Evolutionary conservation across 2,113 vertebrate genomes (phyloP).

Genomic region (Aegotheles bennettii): DNA sequence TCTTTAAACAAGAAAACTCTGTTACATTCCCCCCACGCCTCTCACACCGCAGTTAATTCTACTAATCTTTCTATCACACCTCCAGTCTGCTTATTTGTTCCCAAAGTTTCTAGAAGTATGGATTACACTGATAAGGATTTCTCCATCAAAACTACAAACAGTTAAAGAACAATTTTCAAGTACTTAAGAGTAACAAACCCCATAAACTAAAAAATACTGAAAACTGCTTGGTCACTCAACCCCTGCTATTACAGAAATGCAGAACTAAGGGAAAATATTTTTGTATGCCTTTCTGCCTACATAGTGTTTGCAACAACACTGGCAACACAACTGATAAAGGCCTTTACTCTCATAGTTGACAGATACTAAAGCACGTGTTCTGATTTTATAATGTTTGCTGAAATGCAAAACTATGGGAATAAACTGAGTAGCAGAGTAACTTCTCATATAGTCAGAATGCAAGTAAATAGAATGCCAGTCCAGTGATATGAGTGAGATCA

Average conservation of each 20-base stretch:
- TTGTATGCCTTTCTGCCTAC: not conserved
- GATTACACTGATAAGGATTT: not conserved
- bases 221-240: not conserved
- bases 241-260: not conserved
- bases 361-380: not conserved
- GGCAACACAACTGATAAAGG: not conserved
- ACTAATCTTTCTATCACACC: not conserved
- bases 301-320: not conserved
- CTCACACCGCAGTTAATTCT: not conserved
- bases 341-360: not conserved
- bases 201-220: not conserved
- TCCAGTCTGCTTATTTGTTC: not conserved
- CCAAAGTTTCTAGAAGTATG: not conserved
- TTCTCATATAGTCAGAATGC: not conserved
- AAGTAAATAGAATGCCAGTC: not conserved
- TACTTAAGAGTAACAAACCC: not conserved
- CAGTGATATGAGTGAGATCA: fast-evolving
- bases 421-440: not conserved
- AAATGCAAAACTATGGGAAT: not conserved
- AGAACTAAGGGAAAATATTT: not conserved
- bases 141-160: not conserved
- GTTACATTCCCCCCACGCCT: fast-evolving
- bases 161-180: not conserved
- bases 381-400: not conserved
- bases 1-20: not conserved